Evolutionary conservation across 2,888 invertebrate genomes (phyloP), one percentile per base, ranked within the genome.

Genomic region (Macaria liturata): DNA sequence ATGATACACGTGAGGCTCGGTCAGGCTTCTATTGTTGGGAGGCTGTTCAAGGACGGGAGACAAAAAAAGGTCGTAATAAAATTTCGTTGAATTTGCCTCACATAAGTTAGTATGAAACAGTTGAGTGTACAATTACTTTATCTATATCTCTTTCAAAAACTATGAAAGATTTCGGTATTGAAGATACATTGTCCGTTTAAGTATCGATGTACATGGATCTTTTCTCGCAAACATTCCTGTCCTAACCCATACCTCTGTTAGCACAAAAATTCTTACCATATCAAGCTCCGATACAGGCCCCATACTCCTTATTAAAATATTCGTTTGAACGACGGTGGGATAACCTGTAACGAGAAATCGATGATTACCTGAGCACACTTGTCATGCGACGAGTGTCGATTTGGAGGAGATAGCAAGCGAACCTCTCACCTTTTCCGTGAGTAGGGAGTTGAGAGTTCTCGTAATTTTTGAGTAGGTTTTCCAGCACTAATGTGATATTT

Each of bases 261-360:
- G 42, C 4, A n/a, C 42, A 4, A 3, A 42, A 4, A 53, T 51
- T 48, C 65, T 9, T 59, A 96, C 96, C 97, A 98, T 98, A 73
- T 97, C 97, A 37, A 97, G 90, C 78, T 98, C 98, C 0, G 97
- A 97, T 4, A 98, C 95, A 0, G 97, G 97, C 0, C 97, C 97
- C 97, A 98, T 97, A 78, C 97, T 97, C 69, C 97, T 93, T 69
- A 98, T 97, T 53, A 97, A 86, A 75, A 98, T 97, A 80, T 97
- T 98, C 0, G 97, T 97, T 77, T 95, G 94, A 20, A 98, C 96
- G 9, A 96, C 93, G 0, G 97, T 97, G 0, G 97, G 97, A 60
- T 94, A 92, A 45, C 96, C 97, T 97, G 85, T 46, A 92, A 68
- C 64, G 57, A 32, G 54, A 58, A 61, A 57, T 62, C 46, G 49